Percentiles rank a stretch among this genome's conserved stretches.
phyloP scores from a whole-genome alignment of 2,888 invertebrate genomes.

The Drosophila mimetica region DNA sequence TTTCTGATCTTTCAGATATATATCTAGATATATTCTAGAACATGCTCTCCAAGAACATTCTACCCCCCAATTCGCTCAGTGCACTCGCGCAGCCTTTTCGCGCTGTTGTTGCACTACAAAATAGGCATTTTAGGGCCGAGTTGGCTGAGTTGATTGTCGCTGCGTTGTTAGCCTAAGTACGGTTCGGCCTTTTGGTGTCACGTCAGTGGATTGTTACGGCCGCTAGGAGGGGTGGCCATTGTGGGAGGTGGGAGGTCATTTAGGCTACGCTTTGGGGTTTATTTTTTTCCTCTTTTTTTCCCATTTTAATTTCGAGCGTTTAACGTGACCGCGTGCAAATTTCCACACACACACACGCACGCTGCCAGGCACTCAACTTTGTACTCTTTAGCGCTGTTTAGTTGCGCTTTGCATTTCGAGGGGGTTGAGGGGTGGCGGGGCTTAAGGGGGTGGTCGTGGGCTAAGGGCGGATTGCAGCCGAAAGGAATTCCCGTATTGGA shows the following conservation, averaged over 20 bases:
- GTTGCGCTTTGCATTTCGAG: constrained; percentile 65
- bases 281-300: constrained; percentile 12
- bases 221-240: neutral
- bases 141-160: constrained; percentile 33
- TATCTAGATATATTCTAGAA: no score
- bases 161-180: constrained; percentile 64
- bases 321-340: constrained; percentile 67
- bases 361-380: constrained; percentile 52
- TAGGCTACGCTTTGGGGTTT: constrained; percentile 20
- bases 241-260: neutral
- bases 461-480: constrained; percentile 12
- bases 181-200: constrained; percentile 73
- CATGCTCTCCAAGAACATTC: constrained; percentile 3
- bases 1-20: no score
- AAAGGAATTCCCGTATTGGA: constrained; percentile 9
- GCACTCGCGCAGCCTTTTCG: neutral
- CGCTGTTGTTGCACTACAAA: constrained; percentile 58
- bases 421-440: neutral
- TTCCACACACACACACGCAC: constrained; percentile 23
- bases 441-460: neutral
- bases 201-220: constrained; percentile 27
- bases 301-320: constrained; percentile 64
- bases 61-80: constrained; percentile 1
- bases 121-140: constrained; percentile 58
- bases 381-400: constrained; percentile 76